These are phyloP conservation scores for Meandrusa payeni DNA, from an alignment of 2,888 invertebrate genomes.

Conservation along the genomic window DNA sequence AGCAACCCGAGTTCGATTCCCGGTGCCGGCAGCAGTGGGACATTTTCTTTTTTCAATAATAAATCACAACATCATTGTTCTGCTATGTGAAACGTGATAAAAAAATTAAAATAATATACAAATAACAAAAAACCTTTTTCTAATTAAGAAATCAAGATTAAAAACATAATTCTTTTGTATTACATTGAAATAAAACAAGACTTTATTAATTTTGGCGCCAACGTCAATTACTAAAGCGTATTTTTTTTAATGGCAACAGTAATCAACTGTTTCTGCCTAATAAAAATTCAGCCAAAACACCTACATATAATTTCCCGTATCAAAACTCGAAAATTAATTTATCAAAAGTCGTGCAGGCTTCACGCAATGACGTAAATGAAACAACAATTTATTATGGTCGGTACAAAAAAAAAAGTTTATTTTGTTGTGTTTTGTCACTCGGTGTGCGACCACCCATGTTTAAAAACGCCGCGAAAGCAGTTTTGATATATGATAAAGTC, in stretches of 20 bases:
- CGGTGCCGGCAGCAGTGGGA: too few relatives aligned
- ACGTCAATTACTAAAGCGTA: conserved; percentile 2
- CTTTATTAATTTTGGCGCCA: conserved; percentile 21
- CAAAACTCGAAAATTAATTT: conserved; percentile 15
- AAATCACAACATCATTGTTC: too few relatives aligned
- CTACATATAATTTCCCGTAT: neutral
- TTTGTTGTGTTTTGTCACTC: conserved; percentile 23
- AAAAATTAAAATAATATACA: neutral
- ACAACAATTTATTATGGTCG: conserved; percentile 19
- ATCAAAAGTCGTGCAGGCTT: conserved; percentile 18
- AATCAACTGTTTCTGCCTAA: conserved; percentile 5
- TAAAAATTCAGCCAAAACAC: neutral
- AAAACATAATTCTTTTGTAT: conserved; percentile 1
- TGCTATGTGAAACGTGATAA: too few relatives aligned
- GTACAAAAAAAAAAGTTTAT: conserved; percentile 22
- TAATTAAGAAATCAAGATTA: conserved; percentile 15
- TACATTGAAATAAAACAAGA: neutral
- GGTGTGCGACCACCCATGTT: conserved; percentile 27
- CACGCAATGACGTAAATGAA: conserved; percentile 19
- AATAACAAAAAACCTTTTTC: neutral
- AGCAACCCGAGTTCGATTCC: too few relatives aligned
- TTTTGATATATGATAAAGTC: conserved; percentile 24
- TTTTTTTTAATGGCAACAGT: neutral
- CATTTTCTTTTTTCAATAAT: too few relatives aligned
- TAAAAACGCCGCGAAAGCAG: conserved; percentile 26